Conservation (phyloP, 2,797 vertebrate genomes). For the Spinibarbus caldwelli region DNA sequence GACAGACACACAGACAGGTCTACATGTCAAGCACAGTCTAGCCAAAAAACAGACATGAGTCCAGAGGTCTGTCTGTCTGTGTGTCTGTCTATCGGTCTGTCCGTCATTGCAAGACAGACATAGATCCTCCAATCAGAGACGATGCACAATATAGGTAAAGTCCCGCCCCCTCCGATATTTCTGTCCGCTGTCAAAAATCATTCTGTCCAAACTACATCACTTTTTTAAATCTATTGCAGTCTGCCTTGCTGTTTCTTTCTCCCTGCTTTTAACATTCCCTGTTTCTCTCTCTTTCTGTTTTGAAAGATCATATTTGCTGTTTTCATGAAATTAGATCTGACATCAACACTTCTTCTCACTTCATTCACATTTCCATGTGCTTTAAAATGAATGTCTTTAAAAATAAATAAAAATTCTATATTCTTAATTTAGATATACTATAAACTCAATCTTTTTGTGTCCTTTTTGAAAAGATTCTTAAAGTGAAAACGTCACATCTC, state of each 20-base stretch:
- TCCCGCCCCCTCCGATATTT: constrained; percentile 46
- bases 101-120: constrained; percentile 81
- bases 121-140: constrained; percentile 73
- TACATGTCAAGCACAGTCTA: constrained; percentile 73
- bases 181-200: constrained; percentile 42
- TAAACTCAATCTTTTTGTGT: background rate
- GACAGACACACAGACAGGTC: constrained; percentile 84
- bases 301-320: background rate
- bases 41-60: constrained; percentile 80
- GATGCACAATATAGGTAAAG: constrained; percentile 77
- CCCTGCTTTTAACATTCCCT: constrained; percentile 15
- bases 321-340: constrained; percentile 6
- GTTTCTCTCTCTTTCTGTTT: background rate
- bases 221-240: constrained; percentile 52
- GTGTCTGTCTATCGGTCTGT: constrained; percentile 84
- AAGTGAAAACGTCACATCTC: constrained; percentile 48
- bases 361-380: constrained; percentile 21
- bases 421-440: background rate
- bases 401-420: background rate
- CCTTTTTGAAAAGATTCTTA: background rate
- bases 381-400: background rate
- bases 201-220: constrained; percentile 37
- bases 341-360: background rate
- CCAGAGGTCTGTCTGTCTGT: constrained; percentile 82
- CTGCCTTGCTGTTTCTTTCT: no score